phyloP scores from a whole-genome alignment of 2,797 vertebrate species.

The Lagocephalus sceleratus region DNA sequence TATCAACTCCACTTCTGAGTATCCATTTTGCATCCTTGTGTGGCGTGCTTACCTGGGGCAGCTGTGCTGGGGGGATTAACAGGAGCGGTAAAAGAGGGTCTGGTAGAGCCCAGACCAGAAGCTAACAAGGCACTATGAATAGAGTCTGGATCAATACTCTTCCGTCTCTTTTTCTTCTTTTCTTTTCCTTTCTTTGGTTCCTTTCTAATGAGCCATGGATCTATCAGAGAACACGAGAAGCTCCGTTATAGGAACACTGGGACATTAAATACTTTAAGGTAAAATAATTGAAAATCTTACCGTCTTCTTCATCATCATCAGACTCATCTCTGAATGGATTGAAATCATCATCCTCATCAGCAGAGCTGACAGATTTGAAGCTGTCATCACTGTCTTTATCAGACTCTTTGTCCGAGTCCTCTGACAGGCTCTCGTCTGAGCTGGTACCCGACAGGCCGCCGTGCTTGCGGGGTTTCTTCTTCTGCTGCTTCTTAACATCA shows the following conservation, averaged over 20 bases:
- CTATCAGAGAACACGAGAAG: conserved; percentile 54
- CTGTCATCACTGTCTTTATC: conserved; percentile 85
- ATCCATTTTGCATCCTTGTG: background rate
- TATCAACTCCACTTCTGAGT: background rate
- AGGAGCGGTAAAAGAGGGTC: conserved; percentile 87
- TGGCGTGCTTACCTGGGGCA: conserved; percentile 47
- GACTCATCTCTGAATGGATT: conserved; percentile 97
- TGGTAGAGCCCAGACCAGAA: conserved; percentile 92
- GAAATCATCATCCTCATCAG: conserved; percentile 89
- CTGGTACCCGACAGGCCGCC: conserved; percentile 91
- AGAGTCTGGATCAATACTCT: conserved; percentile 95
- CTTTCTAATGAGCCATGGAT: conserved; percentile 97
- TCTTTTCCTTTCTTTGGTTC: conserved; percentile 96
- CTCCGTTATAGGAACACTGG: background rate
- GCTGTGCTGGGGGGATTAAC: conserved; percentile 71
- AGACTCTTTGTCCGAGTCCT: conserved; percentile 72
- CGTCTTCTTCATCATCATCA: conserved; percentile 91
- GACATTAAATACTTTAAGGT: background rate
- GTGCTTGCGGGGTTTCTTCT: conserved; percentile 87
- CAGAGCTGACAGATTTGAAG: conserved; percentile 91
- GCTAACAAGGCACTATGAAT: conserved; percentile 99
- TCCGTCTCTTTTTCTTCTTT: conserved; percentile 87
- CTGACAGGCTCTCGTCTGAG: conserved; percentile 90
- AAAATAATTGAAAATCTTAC: conserved; percentile 68
- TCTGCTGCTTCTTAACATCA: conserved; percentile 84